Percentiles rank a stretch among this genome's conserved stretches.
phyloP scores from a whole-genome alignment of 2,113 vertebrate genomes.

The Ptilorrhoa leucosticta region DNA sequence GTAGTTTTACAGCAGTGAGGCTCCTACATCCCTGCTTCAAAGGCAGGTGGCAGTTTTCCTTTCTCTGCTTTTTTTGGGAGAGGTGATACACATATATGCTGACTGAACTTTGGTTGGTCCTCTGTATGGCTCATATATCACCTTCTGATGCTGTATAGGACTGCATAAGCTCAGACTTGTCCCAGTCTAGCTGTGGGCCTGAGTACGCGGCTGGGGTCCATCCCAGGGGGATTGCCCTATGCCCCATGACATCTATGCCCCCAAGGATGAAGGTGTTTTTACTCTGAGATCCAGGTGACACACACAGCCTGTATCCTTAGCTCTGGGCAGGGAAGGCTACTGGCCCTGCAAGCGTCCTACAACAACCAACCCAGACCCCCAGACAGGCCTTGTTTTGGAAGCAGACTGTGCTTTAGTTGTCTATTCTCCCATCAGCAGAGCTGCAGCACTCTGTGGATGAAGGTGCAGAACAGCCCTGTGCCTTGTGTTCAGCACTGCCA shows the following conservation, averaged over 20 bases:
- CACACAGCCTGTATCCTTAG: background rate
- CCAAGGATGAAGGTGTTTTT: background rate
- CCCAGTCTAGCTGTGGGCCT: background rate
- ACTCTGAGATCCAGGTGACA: background rate
- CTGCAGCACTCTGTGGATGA: background rate
- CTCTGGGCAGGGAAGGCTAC: background rate
- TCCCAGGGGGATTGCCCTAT: background rate
- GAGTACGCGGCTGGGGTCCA: background rate
- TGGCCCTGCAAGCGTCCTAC: background rate
- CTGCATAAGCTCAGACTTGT: background rate
- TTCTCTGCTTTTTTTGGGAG: background rate
- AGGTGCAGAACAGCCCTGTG: background rate
- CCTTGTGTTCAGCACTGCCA: background rate
- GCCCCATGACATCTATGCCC: fast-evolving
- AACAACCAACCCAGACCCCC: background rate
- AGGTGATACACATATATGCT: fast-evolving
- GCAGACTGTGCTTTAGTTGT: background rate
- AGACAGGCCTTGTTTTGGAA: background rate
- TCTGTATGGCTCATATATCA: background rate
- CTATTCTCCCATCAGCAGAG: background rate
- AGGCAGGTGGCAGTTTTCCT: background rate
- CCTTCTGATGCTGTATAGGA: background rate
- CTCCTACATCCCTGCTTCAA: background rate
- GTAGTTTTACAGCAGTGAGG: background rate
- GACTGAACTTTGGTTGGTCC: background rate